Evolutionary conservation across 1,140 invertebrate species (phyloP).

Genomic region (Eupeodes corollae): DNA sequence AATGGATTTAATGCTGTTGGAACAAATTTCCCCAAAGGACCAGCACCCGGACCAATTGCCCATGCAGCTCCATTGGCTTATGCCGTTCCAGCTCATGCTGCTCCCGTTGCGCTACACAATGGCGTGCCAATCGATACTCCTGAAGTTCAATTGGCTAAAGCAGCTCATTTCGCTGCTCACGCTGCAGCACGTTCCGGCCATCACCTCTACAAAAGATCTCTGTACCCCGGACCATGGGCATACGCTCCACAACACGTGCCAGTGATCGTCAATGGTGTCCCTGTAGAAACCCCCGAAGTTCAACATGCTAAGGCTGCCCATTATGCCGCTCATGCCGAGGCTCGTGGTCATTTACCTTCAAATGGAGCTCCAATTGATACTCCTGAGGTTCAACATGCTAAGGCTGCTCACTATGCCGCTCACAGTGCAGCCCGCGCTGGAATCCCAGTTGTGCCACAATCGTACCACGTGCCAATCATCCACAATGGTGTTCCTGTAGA

Average conservation of each 20-base stretch:
- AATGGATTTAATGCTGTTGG: conserved; percentile 54
- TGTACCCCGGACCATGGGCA: conserved; percentile 25
- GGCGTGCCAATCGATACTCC: conserved; percentile 42
- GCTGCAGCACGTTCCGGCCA: conserved; percentile 37
- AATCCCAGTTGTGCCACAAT: conserved; percentile 8
- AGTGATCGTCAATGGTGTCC: conserved; percentile 43
- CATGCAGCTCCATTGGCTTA: conserved; percentile 14
- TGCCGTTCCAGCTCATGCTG: conserved; percentile 5
- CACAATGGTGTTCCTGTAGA: conserved; percentile 46
- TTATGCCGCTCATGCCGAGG: conserved; percentile 47
- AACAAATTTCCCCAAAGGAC: conserved; percentile 49
- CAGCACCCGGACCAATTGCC: conserved; percentile 14
- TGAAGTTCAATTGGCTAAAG: conserved; percentile 48
- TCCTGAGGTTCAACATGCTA: conserved; percentile 39
- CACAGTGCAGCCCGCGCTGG: conserved; percentile 27
- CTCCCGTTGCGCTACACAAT: conserved; percentile 13
- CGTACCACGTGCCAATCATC: conserved; percentile 38
- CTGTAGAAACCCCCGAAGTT: conserved; percentile 51
- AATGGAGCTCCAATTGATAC: conserved; percentile 35
- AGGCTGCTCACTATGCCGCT: conserved; percentile 30
- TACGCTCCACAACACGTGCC: conserved; percentile 34
- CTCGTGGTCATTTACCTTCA: conserved; percentile 35
- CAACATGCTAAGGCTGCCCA: conserved; percentile 50
- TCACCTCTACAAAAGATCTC: conserved; percentile 34
- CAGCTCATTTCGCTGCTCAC: conserved; percentile 44